Conservation (phyloP, 2,888 invertebrate species). For the Phoenoteleia sp. region DNA sequence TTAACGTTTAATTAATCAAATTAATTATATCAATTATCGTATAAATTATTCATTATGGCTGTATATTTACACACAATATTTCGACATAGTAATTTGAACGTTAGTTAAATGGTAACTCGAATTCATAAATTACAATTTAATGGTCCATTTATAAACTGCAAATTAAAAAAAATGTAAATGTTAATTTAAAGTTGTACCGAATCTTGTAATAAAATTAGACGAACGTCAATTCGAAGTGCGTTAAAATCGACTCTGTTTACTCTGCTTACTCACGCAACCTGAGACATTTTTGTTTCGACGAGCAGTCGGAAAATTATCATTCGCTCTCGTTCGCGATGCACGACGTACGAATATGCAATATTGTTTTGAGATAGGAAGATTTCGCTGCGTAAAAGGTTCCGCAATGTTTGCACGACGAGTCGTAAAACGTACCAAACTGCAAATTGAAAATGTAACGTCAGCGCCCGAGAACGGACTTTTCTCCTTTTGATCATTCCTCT, state of each 20-base stretch:
- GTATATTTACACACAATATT: no score
- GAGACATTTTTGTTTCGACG: background rate
- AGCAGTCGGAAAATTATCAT: background rate
- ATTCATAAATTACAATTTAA: no score
- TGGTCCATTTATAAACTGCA: no score
- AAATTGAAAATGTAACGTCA: constrained; percentile 16
- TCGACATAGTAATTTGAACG: no score
- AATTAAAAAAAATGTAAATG: no score
- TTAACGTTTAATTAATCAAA: no score
- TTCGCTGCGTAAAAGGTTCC: background rate
- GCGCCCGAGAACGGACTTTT: background rate
- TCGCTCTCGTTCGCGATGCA: background rate
- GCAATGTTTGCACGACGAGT: constrained; percentile 6
- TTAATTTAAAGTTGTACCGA: no score
- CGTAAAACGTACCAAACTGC: constrained; percentile 27
- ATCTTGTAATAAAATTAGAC: no score
- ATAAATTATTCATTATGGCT: no score
- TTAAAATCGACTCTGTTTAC: background rate
- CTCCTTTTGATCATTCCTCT: background rate
- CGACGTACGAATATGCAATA: constrained; percentile 10
- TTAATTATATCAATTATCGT: no score
- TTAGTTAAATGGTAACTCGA: no score
- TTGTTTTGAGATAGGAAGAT: constrained; percentile 17
- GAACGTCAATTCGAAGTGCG: no score
- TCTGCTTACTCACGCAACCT: background rate